Base-by-base conservation (phyloP, 2,888 invertebrate genomes). In the Dyspetes luteomarginatus region DNA sequence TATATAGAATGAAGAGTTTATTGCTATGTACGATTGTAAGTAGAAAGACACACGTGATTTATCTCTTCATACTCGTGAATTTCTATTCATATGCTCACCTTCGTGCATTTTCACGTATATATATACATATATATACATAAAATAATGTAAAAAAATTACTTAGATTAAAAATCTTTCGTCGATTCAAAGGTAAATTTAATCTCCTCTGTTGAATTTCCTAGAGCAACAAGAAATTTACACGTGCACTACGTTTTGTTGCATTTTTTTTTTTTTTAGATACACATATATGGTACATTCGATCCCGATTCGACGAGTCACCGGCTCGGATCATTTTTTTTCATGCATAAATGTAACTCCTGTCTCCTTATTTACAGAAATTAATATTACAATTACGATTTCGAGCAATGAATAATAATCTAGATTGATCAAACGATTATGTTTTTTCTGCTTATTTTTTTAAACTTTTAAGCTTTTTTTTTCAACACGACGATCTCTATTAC, bases 401-500 rank as follows among this genome's bases (percentile, higher is more conserved):
- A n/a, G n/a, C n/a, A n/a, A n/a, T n/a, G n/a, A n/a, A n/a, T n/a
- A n/a, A n/a, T n/a, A n/a, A n/a, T n/a, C n/a, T n/a, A n/a, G n/a
- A n/a, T n/a, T n/a, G n/a, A n/a, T n/a, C n/a, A n/a, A n/a, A n/a
- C n/a, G 43, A 43, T 15, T 15, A 9, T 15, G 3, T 43, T 43
- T 43, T 3, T 43, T 43, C 15, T 43, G 4, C n/a, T n/a, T n/a
- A n/a, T 48, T 60, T 22, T 19, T 19, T 4, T 15, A 28, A 28
- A 56, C n/a, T 60, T n/a, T 41, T 19, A 19, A n/a, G 15, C 36
- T 7, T 36, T 3, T 36, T 9, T 36, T 36, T 36, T 12, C 36
- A n/a, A n/a, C 4, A 7, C 65, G 78, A 73, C 72, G 73, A 72
- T 78, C 24, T 55, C 71, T 62, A 67, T 73, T 74, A 71, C 50